Evolutionary conservation across 1,140 invertebrate genomes (phyloP), one percentile per base, ranked within the genome.

Genomic region (Macrobrachium nipponense): DNA sequence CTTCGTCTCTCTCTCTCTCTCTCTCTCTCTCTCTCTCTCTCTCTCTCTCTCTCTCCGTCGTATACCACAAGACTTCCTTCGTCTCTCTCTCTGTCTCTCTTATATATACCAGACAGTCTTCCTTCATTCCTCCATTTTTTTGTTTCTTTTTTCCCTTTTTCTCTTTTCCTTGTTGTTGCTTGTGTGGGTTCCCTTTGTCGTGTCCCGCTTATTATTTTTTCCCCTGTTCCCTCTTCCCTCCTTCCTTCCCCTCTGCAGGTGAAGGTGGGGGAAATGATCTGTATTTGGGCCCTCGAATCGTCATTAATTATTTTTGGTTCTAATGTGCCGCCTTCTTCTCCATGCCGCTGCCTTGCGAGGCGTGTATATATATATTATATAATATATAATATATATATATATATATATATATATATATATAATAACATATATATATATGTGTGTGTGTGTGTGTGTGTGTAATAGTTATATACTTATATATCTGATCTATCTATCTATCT

Each of bases 341-440:
- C 1, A 36, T 36, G 27, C 27, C 27, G 4, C 27, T 2, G 1
- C 20, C 2, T 20, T n/a, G n/a, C n/a, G 62, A 64, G 20, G 8
- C 15, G 11, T 27, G 11, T 27, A 68, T 68, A 68, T 27, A 68
- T 27, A 68, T 27, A 68, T 27, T 27, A 68, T 27, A 68, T 68
- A 68, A 68, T 68, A 68, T 27, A 68, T 68, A 68, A 68, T 27
- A 68, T 68, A 68, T 27, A 68, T 68, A 68, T 27, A 68, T 68
- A 68, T 27, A 68, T 11, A 68, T 27, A 68, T 17, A 68, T 27
- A 68, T 68, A 68, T 27, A 68, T 68, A 68, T 27, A 68, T 68
- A 68, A 0, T 11, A 11, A 68, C 8, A 68, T 68, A 68, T 27
- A 68, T 68, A 68, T 27, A 68, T 68, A 68, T 27, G n/a, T n/a